phyloP scores from a whole-genome alignment of 1,140 invertebrate genomes.

The Mya arenaria region DNA sequence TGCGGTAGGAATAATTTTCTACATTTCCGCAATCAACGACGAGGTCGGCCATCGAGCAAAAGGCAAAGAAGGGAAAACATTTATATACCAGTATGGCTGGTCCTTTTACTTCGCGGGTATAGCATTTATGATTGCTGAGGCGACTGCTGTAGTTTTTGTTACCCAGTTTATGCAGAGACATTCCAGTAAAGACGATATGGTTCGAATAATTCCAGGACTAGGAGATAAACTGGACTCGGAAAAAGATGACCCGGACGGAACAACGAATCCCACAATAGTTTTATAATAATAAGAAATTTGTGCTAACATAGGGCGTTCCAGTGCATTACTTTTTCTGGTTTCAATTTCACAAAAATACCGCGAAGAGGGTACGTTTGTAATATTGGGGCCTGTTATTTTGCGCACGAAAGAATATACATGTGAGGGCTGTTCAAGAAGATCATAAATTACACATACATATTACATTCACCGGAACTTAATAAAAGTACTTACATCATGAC shows the following conservation, averaged over 20 bases:
- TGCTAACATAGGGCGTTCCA: too few relatives aligned
- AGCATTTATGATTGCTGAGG: slow-evolving; percentile 69
- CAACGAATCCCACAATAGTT: slow-evolving; percentile 46
- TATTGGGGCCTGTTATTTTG: too few relatives aligned
- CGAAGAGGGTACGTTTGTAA: too few relatives aligned
- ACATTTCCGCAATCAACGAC: slow-evolving; percentile 77
- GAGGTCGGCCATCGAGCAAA: slow-evolving; percentile 72
- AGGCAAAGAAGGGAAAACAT: slow-evolving; percentile 60
- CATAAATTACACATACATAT: too few relatives aligned
- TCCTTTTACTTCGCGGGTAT: slow-evolving; percentile 73
- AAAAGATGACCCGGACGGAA: slow-evolving; percentile 17
- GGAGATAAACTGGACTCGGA: slow-evolving; percentile 62
- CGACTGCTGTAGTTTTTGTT: slow-evolving; percentile 72
- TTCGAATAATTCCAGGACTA: slow-evolving; percentile 69
- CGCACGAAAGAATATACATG: too few relatives aligned
- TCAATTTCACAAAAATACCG: too few relatives aligned
- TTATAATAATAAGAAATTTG: too few relatives aligned
- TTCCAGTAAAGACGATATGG: slow-evolving; percentile 66
- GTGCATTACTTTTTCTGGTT: too few relatives aligned
- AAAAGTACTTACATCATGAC: too few relatives aligned
- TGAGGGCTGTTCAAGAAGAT: too few relatives aligned
- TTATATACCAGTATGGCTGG: slow-evolving; percentile 74
- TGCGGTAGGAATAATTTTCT: slow-evolving; percentile 74
- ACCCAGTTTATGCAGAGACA: slow-evolving; percentile 71
- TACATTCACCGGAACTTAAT: too few relatives aligned